A percentile compares a stretch with the other conserved stretches of the same genome.
These are phyloP conservation scores for Epinephelus malabaricus DNA, from an alignment of 2,797 vertebrate genomes.

Conservation along the genomic window DNA sequence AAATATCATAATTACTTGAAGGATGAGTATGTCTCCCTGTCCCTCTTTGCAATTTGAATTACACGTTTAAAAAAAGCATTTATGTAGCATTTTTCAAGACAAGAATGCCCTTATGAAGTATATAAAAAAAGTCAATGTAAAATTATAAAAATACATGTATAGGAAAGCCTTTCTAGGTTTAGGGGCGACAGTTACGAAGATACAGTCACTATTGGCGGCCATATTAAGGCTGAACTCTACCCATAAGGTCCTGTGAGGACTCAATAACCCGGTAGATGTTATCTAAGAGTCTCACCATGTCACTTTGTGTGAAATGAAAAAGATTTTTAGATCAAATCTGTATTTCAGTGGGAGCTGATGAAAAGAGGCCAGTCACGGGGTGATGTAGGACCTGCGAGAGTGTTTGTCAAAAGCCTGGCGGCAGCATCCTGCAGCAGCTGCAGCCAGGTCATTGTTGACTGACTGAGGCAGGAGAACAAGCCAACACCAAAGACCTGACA, in stretches of 20 bases:
- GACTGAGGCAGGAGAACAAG: conserved; percentile 55
- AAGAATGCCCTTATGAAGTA: neutral
- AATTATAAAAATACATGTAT: neutral
- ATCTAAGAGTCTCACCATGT: conserved; percentile 10
- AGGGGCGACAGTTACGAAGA: neutral
- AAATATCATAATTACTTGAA: conserved; percentile 18
- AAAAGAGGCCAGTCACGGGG: conserved; percentile 36
- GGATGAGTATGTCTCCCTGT: conserved; percentile 9
- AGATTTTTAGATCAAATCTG: conserved; percentile 45
- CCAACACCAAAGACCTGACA: conserved; percentile 71
- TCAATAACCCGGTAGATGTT: conserved; percentile 23
- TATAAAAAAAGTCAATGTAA: neutral
- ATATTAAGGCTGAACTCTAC: conserved; percentile 8
- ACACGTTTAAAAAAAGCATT: neutral
- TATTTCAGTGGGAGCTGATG: conserved; percentile 38
- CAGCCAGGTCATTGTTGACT: conserved; percentile 68
- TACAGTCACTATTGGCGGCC: neutral
- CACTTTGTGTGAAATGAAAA: conserved; percentile 32
- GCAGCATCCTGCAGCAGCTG: conserved; percentile 35
- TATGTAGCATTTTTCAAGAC: neutral
- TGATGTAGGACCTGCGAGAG: conserved; percentile 30
- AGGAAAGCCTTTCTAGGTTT: neutral
- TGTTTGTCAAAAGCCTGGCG: conserved; percentile 67
- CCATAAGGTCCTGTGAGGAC: neutral
- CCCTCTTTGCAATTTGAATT: conserved; percentile 9